Evolutionary conservation across 2,797 vertebrate species (phyloP), one percentile per base, ranked within the genome.

Genomic region (Pelodytes ibericus): DNA sequence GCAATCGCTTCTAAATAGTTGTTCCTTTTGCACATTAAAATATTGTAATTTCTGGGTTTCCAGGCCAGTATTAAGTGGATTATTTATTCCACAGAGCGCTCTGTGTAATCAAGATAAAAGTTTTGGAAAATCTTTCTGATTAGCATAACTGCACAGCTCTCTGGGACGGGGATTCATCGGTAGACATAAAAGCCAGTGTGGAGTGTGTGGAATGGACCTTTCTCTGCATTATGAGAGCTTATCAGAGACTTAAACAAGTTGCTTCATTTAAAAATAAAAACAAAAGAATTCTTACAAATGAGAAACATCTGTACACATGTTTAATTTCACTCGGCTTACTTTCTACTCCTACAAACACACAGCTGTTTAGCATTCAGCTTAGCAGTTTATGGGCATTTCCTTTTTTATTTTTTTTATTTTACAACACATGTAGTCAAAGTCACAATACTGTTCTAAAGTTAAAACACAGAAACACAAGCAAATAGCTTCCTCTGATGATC

Each of bases 51-150:
- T 80, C 71, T 53, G 75, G 26, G 26, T 80, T 81, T 77, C 64
- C 68, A 77, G 64, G 76, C 84, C 72, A 75, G 39, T 3, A 9
- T 59, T 80, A 66, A 53, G 63, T 33, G 60, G 27, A 68, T 83
- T 71, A 63, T 80, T 83, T 80, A 74, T 71, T 44, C 64, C 60
- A 80, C 72, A 51, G 71, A 81, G 59, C 5, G 67, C 66, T 41
- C 79, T 70, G 82, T 75, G 26, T 65, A 75, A 82, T 71, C 77
- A 77, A 84, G 78, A 74, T 9, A 15, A 77, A 56, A 79, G 62
- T 75, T 77, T 60, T 64, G 73, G 65, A 80, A 53, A 81, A 79
- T 24, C n/a, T 66, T 13, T 41, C 3, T 61, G 51, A 73, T 81
- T 80, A 73, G 67, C 15, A 0, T 56, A 8, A 30, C 80, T 77